Base-by-base conservation (phyloP, 2,113 vertebrate species). In the Pelecanus crispus region DNA sequence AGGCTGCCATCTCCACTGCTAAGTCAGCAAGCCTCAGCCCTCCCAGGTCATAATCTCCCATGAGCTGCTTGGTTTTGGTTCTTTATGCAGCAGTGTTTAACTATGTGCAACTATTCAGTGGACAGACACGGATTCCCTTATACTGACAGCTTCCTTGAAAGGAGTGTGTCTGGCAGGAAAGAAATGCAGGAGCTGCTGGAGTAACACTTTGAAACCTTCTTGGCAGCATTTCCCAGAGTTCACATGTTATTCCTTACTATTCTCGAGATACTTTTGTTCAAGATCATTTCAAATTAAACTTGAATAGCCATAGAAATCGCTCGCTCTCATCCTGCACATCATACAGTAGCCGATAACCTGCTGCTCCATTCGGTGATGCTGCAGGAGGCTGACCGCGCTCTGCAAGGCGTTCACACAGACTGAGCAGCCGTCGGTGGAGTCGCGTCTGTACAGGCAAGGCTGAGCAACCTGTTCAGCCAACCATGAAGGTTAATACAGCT, bases 401-500 rank as follows among this genome's bases (percentile, higher is more conserved):
- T 59, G 49, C 25, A 21, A 49, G 34, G 22, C 0, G 1, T 36
- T 59, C 28, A 7, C 8, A 1, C 21, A n/a, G 44, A 9, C 20
- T 17, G 38, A 80, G 34, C 44, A 62, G 62, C 61, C 0, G 1
- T 32, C 20, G 45, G 18, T 66, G n/a, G 31, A 78, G 20, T n/a
- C 1, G 1, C 1, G 1, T 55, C 34, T 31, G 0, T 31, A 42
- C 0, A 1, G 10, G 12, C 50, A 38, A 29, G 36, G 36, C 38
- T 38, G 38, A 78, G 49, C 34, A 32, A 80, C 32, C 58, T 62
- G n/a, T 77, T 67, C 0, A 7, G 55, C 74, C 40, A 38, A 0
- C 61, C 26, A 5, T 22, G 26, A 65, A 50, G 34, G 29, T 61
- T 67, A 28, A 67, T 42, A 17, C 32, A 31, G 18, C 55, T 79